Conservation (phyloP, 1,140 invertebrate species). For the Cepaea nemoralis region DNA sequence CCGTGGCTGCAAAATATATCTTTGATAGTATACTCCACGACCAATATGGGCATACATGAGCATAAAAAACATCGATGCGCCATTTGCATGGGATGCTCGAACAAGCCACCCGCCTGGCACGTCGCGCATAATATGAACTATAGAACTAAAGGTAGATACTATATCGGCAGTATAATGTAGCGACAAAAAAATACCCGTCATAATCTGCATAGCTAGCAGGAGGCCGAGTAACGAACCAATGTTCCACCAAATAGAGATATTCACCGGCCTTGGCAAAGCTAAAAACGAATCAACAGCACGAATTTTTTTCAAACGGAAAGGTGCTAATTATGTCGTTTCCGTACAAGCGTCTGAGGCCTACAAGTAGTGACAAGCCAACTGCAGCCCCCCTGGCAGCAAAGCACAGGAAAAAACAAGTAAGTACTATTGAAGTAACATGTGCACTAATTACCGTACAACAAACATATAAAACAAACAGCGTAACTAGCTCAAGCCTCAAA, state of each 20-base stretch:
- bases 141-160: slow-evolving; percentile 72
- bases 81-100: slow-evolving; percentile 74
- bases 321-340: no score
- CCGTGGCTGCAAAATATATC: slow-evolving; percentile 64
- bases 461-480: no score
- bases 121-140: slow-evolving; percentile 68
- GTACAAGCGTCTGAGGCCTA: no score
- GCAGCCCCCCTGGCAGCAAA: no score
- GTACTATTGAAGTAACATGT: no score
- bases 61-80: slow-evolving; percentile 68
- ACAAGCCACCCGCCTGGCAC: slow-evolving; percentile 74
- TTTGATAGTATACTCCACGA: slow-evolving; percentile 63
- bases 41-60: slow-evolving; percentile 66
- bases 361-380: no score
- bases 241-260: slow-evolving; percentile 28
- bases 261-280: slow-evolving; percentile 4
- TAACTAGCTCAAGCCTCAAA: no score
- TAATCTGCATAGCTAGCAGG: slow-evolving; percentile 19
- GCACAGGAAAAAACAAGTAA: no score
- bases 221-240: slow-evolving; percentile 20
- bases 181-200: slow-evolving; percentile 22
- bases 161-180: slow-evolving; percentile 26
- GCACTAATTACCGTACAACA: no score
- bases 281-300: not conserved
- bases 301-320: slow-evolving; percentile 24